Base-by-base conservation (phyloP, 2,113 vertebrate genomes). In the Pampusana beccarii region DNA sequence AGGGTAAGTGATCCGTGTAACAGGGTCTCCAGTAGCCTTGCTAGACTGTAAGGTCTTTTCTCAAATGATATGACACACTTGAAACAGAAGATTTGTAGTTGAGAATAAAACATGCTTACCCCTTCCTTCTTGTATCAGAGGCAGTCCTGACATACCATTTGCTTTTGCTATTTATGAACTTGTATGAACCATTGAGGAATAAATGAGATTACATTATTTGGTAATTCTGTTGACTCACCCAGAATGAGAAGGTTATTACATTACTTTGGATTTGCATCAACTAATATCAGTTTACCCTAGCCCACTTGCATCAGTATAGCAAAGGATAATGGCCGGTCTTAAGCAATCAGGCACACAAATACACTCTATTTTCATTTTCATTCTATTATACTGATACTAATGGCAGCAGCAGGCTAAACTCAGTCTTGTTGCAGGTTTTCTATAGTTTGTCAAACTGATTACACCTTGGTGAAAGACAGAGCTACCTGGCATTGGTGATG, bases 141-240 rank as follows among this genome's bases (percentile, higher is more conserved):
- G 62, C 53, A 80, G 80, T 62, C 31, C 51, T 92, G 69, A 86
- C 46, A 79, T 4, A 60, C 8, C 79, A 81, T 66, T 90, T 94
- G 70, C n/a, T 83, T 91, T 84, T 81, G 66, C 58, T 90, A 28
- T 95, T 96, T 94, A 69, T 81, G 72, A 80, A 78, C 66, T 94
- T 80, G n/a, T 33, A 88, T 6, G 48, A 92, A 73, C 58, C 57
- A 70, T 21, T 53, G 80, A 89, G 25, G 48, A 93, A 65, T 67
- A 97, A 97, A 97, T 93, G 61, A 95, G 75, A 97, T 97, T 96
- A 97, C 17, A 46, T 21, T 57, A 86, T 93, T 92, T 96, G 71
- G 92, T 97, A 95, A 91, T 97, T 93, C 75, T 87, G 94, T 92
- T 97, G 97, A 97, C 89, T 97, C 95, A 95, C 90, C 89, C 90